These are phyloP conservation scores for Rhizoglyphus robini DNA, from an alignment of 1,140 invertebrate genomes.

Conservation along the genomic window DNA sequence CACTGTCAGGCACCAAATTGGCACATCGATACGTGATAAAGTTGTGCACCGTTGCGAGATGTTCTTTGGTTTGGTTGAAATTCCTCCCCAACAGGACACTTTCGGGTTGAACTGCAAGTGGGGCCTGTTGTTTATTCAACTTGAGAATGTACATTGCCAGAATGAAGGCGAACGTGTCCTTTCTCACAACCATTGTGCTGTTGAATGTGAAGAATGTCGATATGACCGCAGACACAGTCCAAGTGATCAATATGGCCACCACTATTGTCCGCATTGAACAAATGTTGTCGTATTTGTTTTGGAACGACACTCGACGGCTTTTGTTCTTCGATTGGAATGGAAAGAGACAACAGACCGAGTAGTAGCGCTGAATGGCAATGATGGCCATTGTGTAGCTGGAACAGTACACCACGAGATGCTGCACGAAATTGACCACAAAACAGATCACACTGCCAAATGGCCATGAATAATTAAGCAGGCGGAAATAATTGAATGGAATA, in stretches of 20 bases:
- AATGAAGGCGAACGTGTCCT: neutral
- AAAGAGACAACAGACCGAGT: conserved; percentile 33
- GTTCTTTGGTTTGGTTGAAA: no score
- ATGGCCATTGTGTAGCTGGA: conserved; percentile 42
- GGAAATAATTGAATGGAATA: conserved; percentile 49
- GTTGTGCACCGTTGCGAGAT: neutral
- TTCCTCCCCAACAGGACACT: no score
- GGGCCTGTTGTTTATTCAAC: no score
- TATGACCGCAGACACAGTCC: neutral
- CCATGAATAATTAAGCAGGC: conserved; percentile 34
- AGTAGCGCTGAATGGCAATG: conserved; percentile 41
- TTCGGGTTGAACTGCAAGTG: no score
- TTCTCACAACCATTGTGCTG: neutral
- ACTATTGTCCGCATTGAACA: conserved; percentile 6
- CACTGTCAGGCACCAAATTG: neutral
- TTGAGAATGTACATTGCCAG: no score
- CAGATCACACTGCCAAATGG: conserved; percentile 38
- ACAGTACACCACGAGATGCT: conserved; percentile 33
- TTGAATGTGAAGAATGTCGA: neutral
- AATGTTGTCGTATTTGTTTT: no score
- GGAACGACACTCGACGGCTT: no score
- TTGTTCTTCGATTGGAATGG: no score
- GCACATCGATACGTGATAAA: neutral
- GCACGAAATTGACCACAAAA: conserved; percentile 37
- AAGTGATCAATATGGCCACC: neutral